A percentile compares a stretch with the other conserved stretches of the same genome.
Evolutionary conservation across 1,140 invertebrate species (phyloP).

Genomic region (Schlechtendalia chinensis): DNA sequence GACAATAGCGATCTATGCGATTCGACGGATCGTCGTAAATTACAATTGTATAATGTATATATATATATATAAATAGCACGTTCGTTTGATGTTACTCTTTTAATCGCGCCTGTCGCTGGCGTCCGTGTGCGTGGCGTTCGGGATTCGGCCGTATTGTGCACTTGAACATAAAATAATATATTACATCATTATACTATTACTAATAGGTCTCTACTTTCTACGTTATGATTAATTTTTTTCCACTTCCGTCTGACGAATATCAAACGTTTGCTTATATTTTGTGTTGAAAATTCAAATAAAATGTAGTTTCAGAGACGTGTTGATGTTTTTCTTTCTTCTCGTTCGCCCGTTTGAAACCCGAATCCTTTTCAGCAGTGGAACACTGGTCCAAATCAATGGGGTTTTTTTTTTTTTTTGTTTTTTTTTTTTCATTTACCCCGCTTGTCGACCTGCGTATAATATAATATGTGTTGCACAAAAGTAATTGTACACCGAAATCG

Average conservation of each 20-base stretch:
- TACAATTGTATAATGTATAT: too few species aligned
- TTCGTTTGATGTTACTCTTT: too few species aligned
- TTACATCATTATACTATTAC: background rate
- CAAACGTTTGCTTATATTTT: conserved; percentile 32
- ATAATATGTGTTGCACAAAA: background rate
- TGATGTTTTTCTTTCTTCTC: background rate
- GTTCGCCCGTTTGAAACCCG: background rate
- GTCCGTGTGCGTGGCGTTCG: too few species aligned
- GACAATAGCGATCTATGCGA: too few species aligned
- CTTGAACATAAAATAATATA: background rate
- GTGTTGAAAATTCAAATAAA: conserved; percentile 30
- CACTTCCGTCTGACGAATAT: background rate
- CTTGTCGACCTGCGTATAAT: background rate
- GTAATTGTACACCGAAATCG: conserved; percentile 28
- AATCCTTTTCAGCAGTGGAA: background rate
- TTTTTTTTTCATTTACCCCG: background rate
- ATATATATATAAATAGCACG: too few species aligned
- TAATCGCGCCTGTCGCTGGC: too few species aligned
- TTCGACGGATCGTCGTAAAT: too few species aligned
- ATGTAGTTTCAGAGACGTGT: conserved; percentile 21
- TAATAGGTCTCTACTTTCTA: conserved; percentile 33
- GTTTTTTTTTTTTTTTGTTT: too few species aligned
- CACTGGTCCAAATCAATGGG: background rate
- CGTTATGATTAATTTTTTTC: background rate
- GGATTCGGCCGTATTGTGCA: background rate